Evolutionary conservation across 30 jellyfish, hydroid and myxozoan species (phyloP).

Genomic region (Hydra vulgaris): DNA sequence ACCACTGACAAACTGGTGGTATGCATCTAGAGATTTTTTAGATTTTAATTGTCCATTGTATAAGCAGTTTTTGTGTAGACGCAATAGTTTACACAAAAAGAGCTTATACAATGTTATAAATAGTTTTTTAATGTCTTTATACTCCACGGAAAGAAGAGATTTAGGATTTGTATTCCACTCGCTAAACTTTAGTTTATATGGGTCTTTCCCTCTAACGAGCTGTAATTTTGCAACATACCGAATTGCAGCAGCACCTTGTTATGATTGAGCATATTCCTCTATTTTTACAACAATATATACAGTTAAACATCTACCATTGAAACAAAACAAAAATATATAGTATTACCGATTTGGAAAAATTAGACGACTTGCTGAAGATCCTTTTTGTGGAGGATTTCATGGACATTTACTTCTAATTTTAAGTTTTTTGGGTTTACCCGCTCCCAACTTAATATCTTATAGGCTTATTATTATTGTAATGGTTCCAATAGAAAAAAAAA

Average conservation of each 20-base stretch:
- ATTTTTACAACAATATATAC: neutral
- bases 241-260: neutral
- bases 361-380: neutral
- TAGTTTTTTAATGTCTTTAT: neutral
- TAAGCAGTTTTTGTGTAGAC: neutral
- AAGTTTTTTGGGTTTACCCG: neutral
- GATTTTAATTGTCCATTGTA: neutral
- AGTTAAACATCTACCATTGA: neutral
- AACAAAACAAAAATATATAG: no score
- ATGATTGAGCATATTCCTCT: neutral
- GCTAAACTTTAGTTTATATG: neutral
- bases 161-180: neutral
- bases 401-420: neutral
- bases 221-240: neutral
- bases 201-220: neutral
- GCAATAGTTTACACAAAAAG: neutral
- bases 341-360: neutral
- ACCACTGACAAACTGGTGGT: neutral
- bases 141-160: neutral
- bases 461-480: neutral
- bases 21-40: neutral
- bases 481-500: neutral
- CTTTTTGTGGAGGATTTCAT: neutral
- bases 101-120: no score
- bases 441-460: neutral